A percentile compares a stretch with the other conserved stretches of the same genome.
phyloP scores from a whole-genome alignment of 2,113 vertebrate genomes.

The Etheostoma cragini region DNA sequence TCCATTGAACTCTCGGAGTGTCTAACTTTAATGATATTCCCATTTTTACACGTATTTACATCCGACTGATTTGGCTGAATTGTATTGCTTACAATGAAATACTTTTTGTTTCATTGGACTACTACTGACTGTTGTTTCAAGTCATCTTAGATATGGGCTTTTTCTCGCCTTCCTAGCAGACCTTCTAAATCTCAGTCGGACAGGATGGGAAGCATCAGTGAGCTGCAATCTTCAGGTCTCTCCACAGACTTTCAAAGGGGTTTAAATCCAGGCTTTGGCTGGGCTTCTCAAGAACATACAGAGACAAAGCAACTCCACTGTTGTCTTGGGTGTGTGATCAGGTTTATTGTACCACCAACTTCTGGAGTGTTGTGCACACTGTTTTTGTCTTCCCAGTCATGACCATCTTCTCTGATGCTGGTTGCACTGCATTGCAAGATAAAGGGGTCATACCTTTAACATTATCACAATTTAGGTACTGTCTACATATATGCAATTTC shows the following conservation, averaged over 20 bases:
- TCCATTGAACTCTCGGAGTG: too few relatives aligned
- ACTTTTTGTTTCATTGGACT: background rate
- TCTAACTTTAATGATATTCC: too few relatives aligned
- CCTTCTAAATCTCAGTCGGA: conserved; percentile 36
- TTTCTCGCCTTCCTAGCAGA: conserved; percentile 20
- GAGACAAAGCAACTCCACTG: conserved; percentile 47
- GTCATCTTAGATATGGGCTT: conserved; percentile 9
- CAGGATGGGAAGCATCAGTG: conserved; percentile 48
- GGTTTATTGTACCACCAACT: conserved; percentile 13
- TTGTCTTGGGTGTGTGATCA: conserved; percentile 22
- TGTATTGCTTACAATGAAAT: background rate
- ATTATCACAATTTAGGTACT: conserved; percentile 13
- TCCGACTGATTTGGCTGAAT: background rate
- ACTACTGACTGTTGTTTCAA: background rate
- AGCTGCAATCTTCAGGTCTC: conserved; percentile 47
- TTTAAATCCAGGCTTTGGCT: conserved; percentile 46
- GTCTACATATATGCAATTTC: conserved; percentile 27
- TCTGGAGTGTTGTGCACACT: conserved; percentile 14
- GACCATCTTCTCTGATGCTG: background rate
- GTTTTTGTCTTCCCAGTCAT: background rate
- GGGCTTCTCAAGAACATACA: conserved; percentile 37
- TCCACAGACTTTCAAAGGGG: conserved; percentile 51
- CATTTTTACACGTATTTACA: background rate
- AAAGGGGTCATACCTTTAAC: background rate
- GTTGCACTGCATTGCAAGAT: background rate